Conservation (phyloP, 1,140 invertebrate species). For the Drosophila willistoni region DNA sequence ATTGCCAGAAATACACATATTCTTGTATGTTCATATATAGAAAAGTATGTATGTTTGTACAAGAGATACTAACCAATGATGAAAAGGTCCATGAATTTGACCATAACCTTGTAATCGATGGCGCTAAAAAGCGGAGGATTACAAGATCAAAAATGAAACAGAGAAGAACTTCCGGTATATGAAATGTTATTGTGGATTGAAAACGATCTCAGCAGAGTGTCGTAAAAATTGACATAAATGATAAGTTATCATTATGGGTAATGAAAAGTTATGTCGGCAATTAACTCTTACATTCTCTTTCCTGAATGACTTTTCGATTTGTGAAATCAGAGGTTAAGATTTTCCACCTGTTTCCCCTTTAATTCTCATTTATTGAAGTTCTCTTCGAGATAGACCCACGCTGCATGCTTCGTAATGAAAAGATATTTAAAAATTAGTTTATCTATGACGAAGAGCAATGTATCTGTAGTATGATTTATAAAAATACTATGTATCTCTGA, state of each 20-base stretch:
- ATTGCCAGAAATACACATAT: neutral
- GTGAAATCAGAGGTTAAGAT: neutral
- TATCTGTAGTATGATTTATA: neutral
- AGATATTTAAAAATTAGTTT: neutral
- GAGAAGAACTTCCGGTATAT: conserved; percentile 5
- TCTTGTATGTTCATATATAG: neutral
- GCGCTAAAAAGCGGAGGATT: conserved; percentile 4
- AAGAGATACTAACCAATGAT: neutral
- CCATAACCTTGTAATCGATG: conserved; percentile 5
- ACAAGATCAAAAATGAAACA: neutral
- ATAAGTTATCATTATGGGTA: too few relatives aligned
- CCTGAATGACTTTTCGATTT: neutral
- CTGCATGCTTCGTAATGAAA: neutral
- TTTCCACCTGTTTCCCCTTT: neutral
- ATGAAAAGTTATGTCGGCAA: too few relatives aligned
- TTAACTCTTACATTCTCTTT: too few relatives aligned
- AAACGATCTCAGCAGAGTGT: too few relatives aligned
- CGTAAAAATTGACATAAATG: too few relatives aligned
- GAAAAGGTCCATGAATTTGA: conserved; percentile 4
- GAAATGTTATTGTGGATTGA: too few relatives aligned
- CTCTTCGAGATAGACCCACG: too few relatives aligned
- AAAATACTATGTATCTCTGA: neutral
- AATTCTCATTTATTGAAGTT: neutral
- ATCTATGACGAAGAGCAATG: conserved; percentile 8
- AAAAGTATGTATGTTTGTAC: neutral